Evolutionary conservation across 2,797 vertebrate genomes (phyloP).

Genomic region (Enteromius unitaeniatus): DNA sequence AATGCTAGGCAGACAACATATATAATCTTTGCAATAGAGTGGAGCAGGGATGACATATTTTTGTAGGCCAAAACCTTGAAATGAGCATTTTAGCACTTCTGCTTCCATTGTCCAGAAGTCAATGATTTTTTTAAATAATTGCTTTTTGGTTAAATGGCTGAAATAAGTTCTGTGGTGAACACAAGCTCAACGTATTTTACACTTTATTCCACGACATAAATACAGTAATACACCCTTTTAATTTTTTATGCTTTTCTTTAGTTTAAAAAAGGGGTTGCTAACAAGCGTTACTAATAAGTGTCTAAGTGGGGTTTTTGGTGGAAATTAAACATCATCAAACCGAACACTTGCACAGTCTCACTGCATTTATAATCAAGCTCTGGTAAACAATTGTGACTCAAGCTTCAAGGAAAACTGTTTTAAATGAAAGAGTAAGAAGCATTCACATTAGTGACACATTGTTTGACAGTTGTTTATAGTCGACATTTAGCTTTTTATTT

Average conservation of each 20-base stretch:
- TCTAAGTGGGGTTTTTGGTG: neutral
- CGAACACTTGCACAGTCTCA: neutral
- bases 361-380: neutral
- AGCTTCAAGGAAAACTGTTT: too few species aligned
- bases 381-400: too few species aligned
- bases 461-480: too few species aligned
- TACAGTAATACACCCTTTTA: neutral
- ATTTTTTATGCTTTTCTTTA: neutral
- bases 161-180: neutral
- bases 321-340: neutral
- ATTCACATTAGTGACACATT: too few species aligned
- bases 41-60: neutral
- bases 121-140: neutral
- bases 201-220: neutral
- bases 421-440: too few species aligned
- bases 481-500: neutral
- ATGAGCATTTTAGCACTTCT: neutral
- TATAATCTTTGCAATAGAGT: neutral
- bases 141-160: neutral
- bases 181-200: neutral
- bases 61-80: neutral
- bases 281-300: neutral
- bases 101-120: neutral
- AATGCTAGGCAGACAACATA: neutral
- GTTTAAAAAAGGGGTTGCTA: neutral